Percentiles rank a stretch among this genome's conserved stretches.
phyloP scores from a whole-genome alignment of 1,140 invertebrate species.

The Cyrtorhinus lividipennis region DNA sequence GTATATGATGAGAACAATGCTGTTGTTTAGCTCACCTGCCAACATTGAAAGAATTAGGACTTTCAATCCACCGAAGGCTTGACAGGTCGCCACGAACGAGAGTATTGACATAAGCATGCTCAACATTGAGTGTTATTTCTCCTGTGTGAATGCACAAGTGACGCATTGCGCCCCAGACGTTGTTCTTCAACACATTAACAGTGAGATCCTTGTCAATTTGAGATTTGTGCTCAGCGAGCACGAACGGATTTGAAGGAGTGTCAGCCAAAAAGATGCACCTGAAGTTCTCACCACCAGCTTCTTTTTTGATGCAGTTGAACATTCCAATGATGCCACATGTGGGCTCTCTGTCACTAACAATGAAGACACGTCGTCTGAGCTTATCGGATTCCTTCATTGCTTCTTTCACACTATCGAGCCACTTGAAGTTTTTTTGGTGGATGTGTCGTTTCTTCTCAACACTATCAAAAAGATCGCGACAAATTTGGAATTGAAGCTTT shows the following conservation, averaged over 20 bases:
- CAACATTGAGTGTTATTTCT: constrained; percentile 40
- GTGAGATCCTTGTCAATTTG: constrained; percentile 63
- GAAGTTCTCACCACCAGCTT: constrained; percentile 60
- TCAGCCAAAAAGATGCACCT: constrained; percentile 31
- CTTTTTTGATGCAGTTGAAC: constrained; percentile 72
- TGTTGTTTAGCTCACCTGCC: background rate
- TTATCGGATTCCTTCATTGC: constrained; percentile 43
- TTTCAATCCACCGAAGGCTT: constrained; percentile 86
- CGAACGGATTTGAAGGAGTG: background rate
- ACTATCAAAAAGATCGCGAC: too few species aligned
- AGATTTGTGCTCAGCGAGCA: constrained; percentile 21
- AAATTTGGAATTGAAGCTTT: too few species aligned
- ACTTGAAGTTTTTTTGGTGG: constrained; percentile 52
- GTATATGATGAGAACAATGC: too few species aligned
- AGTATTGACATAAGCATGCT: constrained; percentile 84
- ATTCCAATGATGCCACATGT: constrained; percentile 69
- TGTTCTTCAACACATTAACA: constrained; percentile 64
- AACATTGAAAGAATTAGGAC: constrained; percentile 46
- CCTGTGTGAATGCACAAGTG: constrained; percentile 54
- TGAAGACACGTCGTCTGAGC: constrained; percentile 45
- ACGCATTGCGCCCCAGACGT: constrained; percentile 67
- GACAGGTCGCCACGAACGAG: constrained; percentile 78
- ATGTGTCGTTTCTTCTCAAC: too few species aligned
- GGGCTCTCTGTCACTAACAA: constrained; percentile 52
- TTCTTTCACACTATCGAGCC: constrained; percentile 68